Evolutionary conservation across 2,888 invertebrate species (phyloP).

Genomic region (Oscheius sp.): DNA sequence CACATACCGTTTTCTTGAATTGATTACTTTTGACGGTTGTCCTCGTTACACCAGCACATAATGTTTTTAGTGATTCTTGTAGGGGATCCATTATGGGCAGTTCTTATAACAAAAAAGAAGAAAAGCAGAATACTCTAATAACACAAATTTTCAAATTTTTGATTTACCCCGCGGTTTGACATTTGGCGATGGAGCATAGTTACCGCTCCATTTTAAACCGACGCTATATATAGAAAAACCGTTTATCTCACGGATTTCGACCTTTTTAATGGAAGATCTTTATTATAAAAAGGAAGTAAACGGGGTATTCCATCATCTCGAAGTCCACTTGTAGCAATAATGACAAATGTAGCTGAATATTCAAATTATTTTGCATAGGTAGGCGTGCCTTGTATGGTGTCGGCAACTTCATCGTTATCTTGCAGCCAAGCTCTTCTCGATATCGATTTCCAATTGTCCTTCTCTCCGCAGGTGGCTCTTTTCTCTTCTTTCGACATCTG

Average conservation of each 20-base stretch:
- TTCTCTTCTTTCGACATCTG: not conserved
- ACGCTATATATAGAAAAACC: too few species aligned
- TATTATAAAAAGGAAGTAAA: too few species aligned
- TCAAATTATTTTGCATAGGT: too few species aligned
- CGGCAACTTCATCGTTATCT: too few species aligned
- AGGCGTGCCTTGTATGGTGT: too few species aligned
- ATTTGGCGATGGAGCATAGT: not conserved
- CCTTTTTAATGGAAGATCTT: too few species aligned
- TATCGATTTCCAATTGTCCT: not conserved
- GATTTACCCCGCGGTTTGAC: not conserved
- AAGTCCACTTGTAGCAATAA: too few species aligned
- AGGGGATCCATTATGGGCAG: not conserved
- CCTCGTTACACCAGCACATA: not conserved
- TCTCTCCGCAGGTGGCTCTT: not conserved
- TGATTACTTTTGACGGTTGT: not conserved
- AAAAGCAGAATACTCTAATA: not conserved
- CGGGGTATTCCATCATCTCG: too few species aligned
- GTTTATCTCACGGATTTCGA: too few species aligned
- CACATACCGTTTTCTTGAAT: conserved; percentile 4
- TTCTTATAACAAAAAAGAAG: not conserved
- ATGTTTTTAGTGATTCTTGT: not conserved
- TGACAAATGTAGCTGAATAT: too few species aligned
- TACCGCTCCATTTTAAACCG: not conserved
- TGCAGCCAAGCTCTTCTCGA: too few species aligned
- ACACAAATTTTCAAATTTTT: not conserved